Evolutionary conservation across 2,113 vertebrate species (phyloP).

Genomic region (Notiomystis cincta): DNA sequence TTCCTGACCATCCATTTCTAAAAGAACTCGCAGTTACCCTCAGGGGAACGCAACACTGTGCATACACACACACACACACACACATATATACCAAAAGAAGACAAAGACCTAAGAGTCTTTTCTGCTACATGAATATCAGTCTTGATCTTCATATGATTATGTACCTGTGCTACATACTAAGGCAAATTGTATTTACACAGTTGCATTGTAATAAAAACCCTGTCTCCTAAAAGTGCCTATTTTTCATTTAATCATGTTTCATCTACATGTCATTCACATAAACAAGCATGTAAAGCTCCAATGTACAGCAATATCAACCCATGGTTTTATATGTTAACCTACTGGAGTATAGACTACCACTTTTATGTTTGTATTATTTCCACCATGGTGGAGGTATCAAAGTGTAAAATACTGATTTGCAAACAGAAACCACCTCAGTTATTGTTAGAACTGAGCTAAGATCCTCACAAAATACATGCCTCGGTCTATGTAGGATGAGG

Average conservation of each 20-base stretch:
- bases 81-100: neutral
- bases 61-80: neutral
- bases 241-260: neutral
- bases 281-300: neutral
- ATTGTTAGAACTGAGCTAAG: neutral
- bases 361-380: neutral
- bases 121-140: neutral
- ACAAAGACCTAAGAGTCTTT: neutral
- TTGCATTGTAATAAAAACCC: neutral
- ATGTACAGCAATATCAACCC: neutral
- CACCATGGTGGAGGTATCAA: neutral
- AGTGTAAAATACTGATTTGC: neutral
- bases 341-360: neutral
- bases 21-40: neutral
- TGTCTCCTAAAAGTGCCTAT: neutral
- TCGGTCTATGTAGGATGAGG: neutral
- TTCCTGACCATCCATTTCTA: neutral
- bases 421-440: neutral
- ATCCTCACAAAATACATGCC: neutral
- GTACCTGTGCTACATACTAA: neutral
- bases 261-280: neutral
- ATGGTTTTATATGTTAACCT: neutral
- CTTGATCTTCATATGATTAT: neutral
- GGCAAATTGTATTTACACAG: neutral
- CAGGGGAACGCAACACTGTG: rapidly evolving